phyloP scores from a whole-genome alignment of 1,140 invertebrate genomes.

The Pseudobourletiella spinata region DNA sequence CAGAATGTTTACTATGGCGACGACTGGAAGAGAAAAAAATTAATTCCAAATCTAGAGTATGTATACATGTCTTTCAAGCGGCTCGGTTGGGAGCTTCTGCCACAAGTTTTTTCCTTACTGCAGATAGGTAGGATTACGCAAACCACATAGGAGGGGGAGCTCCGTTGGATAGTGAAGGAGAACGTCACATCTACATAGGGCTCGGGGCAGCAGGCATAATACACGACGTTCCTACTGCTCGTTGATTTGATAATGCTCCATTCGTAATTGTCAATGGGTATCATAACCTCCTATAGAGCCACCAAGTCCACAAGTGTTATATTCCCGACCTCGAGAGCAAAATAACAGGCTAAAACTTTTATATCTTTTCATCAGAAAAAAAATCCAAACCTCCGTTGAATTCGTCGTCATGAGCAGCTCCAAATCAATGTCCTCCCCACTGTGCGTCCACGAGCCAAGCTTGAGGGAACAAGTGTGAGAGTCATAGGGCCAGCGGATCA shows the following conservation, averaged over 20 bases:
- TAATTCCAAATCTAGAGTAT: background rate
- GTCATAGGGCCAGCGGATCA: conserved; percentile 63
- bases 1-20: conserved; percentile 52
- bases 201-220: conserved; percentile 44
- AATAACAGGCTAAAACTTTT: background rate
- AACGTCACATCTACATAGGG: conserved; percentile 49
- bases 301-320: background rate
- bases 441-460: conserved; percentile 61
- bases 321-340: too few species aligned
- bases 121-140: conserved; percentile 53
- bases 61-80: too few species aligned
- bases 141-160: conserved; percentile 52
- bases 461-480: conserved; percentile 55
- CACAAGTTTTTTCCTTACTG: conserved; percentile 44
- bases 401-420: background rate
- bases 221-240: conserved; percentile 1
- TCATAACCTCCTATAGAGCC: background rate
- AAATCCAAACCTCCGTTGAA: background rate
- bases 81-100: too few species aligned
- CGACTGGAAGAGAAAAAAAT: conserved; percentile 44
- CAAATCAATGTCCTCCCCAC: conserved; percentile 52
- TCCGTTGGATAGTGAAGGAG: conserved; percentile 47
- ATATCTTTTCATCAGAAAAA: too few species aligned
- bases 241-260: conserved; percentile 20
- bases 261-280: conserved; percentile 16